A percentile compares a stretch with the other conserved stretches of the same genome.
These are phyloP conservation scores for Entosphenus tridentatus DNA, from an alignment of 2,113 vertebrate genomes.

Conservation along the genomic window DNA sequence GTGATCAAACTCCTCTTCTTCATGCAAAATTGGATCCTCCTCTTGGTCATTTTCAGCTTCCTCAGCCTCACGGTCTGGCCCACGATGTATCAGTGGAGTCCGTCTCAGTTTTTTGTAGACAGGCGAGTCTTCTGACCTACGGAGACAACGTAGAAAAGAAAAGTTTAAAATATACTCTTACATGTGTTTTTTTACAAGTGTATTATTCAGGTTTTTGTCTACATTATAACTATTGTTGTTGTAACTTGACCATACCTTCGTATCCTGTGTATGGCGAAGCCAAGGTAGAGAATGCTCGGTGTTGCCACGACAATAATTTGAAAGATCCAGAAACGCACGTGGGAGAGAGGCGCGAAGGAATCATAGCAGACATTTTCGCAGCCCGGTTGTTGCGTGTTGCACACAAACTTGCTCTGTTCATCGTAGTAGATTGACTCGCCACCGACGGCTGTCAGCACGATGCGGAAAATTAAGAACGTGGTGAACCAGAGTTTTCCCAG, in stretches of 20 bases:
- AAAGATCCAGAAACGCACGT: constrained; percentile 1
- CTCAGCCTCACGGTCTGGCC: constrained; percentile 25
- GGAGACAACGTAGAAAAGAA: no score
- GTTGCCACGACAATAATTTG: background rate
- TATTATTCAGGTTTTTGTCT: no score
- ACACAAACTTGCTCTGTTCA: background rate
- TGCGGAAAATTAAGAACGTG: background rate
- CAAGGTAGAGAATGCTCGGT: background rate
- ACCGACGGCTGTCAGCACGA: background rate
- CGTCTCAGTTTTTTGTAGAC: constrained; percentile 17
- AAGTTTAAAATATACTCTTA: no score
- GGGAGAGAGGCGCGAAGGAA: background rate
- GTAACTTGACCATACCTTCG: no score
- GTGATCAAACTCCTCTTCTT: constrained; percentile 23
- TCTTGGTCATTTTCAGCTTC: constrained; percentile 43
- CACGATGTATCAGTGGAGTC: constrained; percentile 35
- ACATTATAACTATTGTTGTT: no score
- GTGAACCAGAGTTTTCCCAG: background rate
- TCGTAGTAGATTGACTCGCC: constrained; percentile 3
- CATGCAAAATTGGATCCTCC: constrained; percentile 59
- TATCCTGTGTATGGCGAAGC: background rate
- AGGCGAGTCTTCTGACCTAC: no score
- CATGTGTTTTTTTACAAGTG: no score
- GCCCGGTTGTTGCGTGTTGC: background rate
- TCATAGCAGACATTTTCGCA: background rate